Base-by-base conservation (phyloP, 2,888 invertebrate species). In the Leptopterna dolabrata region DNA sequence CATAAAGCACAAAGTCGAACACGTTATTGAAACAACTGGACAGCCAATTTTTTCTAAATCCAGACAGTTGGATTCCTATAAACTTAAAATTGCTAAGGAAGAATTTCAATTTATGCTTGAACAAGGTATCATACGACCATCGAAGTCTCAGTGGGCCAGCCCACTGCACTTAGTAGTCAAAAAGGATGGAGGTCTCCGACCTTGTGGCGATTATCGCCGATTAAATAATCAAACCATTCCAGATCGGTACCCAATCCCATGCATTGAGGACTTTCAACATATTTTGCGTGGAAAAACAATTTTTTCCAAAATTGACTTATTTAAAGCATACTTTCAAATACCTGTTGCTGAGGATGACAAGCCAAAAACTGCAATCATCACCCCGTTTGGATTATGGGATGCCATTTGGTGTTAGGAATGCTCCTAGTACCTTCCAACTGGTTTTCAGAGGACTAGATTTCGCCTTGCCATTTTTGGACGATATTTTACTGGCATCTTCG, bases 151-250 rank as follows among this genome's bases (percentile, higher is more conserved):
- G 19, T 92, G 91, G 91, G 89, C 91, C 88, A 90, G 87, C 16
- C 90, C 90, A 24, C 89, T 91, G 0, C 90, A 90, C 85, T 41
- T 91, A 80, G 90, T 90, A 7, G 89, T 89, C 14, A 91, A 91
- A 76, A 85, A 89, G 73, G 73, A 88, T 14, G 89, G 89, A 13
- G 76, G 45, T 19, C 92, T 90, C 90, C 76, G 91, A 70, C 90
- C 91, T 0, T 91, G 92, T 85, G 92, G 92, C 6, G 91, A 90
- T 89, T 92, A 92, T 87, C 87, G 92, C 0, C 14, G 36, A 0
- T 88, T 92, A 0, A 92, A 92, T 87, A 85, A 89, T 0, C 81
- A 82, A 0, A 92, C 91, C 0, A 86, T 90, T 0, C 91, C 91
- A 0, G 91, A 92, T 88, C 80, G 90, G 3, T 92, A 91, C 86